Conservation (phyloP, 2,888 invertebrate species). For the Temnothorax unifasciatus region DNA sequence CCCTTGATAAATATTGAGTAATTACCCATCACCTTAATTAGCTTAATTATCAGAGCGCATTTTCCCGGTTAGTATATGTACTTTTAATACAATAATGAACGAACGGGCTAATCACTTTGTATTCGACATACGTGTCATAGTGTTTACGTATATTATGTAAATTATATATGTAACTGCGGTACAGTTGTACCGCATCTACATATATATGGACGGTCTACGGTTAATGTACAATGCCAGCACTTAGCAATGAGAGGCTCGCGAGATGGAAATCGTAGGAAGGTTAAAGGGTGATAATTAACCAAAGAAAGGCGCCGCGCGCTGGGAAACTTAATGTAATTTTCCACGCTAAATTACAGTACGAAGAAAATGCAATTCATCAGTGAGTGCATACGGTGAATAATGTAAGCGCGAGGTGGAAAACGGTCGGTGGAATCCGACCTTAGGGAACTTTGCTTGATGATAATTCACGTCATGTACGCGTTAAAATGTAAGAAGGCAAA, state of each 20-base stretch:
- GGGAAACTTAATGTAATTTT: conserved; percentile 48
- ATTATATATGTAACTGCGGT: conserved; percentile 1
- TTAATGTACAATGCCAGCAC: conserved; percentile 33
- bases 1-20: neutral
- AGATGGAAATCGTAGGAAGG: conserved; percentile 39
- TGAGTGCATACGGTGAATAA: conserved; percentile 39
- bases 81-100: conserved; percentile 36
- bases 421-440: neutral
- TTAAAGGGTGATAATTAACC: conserved; percentile 39
- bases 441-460: conserved; percentile 19
- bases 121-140: neutral
- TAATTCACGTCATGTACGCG: neutral
- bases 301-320: conserved; percentile 2
- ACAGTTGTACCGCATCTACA: neutral
- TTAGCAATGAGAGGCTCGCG: conserved; percentile 17
- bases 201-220: neutral
- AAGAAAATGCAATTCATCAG: conserved; percentile 39
- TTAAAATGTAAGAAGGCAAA: conserved; percentile 14
- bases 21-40: conserved; percentile 16
- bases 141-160: conserved; percentile 16
- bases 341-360: conserved; percentile 31
- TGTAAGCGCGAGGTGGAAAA: neutral
- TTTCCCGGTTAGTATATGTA: conserved; percentile 6
- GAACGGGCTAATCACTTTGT: conserved; percentile 1
- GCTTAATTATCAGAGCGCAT: conserved; percentile 26